Evolutionary conservation across 2,888 invertebrate genomes (phyloP), one percentile per base, ranked within the genome.

Genomic region (Drosophila flavopinicola): DNA sequence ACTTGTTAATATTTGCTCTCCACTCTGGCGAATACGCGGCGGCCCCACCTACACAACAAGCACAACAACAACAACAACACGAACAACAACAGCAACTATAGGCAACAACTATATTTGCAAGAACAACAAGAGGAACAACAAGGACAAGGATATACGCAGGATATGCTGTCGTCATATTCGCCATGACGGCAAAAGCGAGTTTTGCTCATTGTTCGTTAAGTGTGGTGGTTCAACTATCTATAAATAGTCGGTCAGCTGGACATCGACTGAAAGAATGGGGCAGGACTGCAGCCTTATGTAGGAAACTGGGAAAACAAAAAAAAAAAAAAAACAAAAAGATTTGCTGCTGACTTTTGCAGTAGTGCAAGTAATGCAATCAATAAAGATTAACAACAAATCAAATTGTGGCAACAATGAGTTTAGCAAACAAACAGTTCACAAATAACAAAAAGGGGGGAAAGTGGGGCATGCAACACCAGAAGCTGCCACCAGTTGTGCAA

Each of bases 1-100:
- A 84, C 67, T 76, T 80, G 69, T 66, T 86, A 84, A 80, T 84
- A 73, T 85, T 80, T 80, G 77, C 57, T 60, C 49, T 76, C 45
- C 66, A 51, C 56, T 76, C 44, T 37, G 41, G 23, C 56, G 29
- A 32, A 32, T 48, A 48, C 17, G 25, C 41, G 32, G 27, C 35
- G 29, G 37, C 58, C 71, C 48, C 70, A 57, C 66, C 80, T 47
- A 66, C 63, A 61, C 59, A 61, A 15, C 24, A 4, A 33, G 33
- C 15, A n/a, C 27, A 17, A 39, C 27, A 61, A 15, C 33, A 51
- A 27, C 30, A 59, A 48, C 29, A 60, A 39, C 61, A 57, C 37
- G 42, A 58, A 45, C 5, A 57, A 35, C 24, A 30, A 15, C 29
- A 51, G n/a, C 44, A 52, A 27, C 32, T 41, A 52, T 32, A 17